These are phyloP conservation scores for Zootoca vivipara DNA, from an alignment of 2,113 vertebrate genomes.

Conservation along the genomic window DNA sequence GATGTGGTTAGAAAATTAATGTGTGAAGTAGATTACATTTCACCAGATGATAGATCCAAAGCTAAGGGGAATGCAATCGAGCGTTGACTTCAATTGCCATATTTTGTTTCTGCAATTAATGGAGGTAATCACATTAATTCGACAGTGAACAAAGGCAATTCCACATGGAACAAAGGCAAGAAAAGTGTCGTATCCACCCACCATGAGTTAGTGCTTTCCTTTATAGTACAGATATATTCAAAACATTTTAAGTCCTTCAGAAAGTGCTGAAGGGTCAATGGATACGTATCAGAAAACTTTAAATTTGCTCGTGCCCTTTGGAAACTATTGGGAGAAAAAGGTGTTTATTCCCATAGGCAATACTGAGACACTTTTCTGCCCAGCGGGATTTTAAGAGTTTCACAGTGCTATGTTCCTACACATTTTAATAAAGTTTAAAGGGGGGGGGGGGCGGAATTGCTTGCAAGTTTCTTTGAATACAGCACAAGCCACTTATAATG, in stretches of 20 bases:
- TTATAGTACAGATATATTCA: conserved; percentile 4
- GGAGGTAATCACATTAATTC: background rate
- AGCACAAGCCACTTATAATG: conserved; percentile 6
- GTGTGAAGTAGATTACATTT: background rate
- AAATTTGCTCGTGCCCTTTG: conserved; percentile 15
- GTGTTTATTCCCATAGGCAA: background rate
- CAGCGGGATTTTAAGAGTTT: conserved; percentile 34
- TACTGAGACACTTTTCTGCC: conserved; percentile 21
- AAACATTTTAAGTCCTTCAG: conserved; percentile 1
- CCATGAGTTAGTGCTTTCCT: background rate
- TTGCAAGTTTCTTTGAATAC: conserved; percentile 69
- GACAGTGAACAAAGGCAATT: background rate
- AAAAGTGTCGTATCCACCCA: background rate
- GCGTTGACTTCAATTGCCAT: conserved; percentile 48
- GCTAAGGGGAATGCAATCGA: conserved; percentile 63
- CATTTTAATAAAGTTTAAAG: conserved; percentile 35
- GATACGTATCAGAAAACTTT: background rate
- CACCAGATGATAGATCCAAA: conserved; percentile 45
- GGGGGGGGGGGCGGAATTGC: conserved; percentile 17
- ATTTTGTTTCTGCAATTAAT: conserved; percentile 11
- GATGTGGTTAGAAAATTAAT: conserved; percentile 36
- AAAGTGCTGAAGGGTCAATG: conserved; percentile 4
- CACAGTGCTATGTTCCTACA: background rate
- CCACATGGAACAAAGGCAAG: conserved; percentile 1
- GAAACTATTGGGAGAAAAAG: conserved; percentile 8